Conservation (phyloP, 1,140 invertebrate genomes). For the Globodera rostochiensis region DNA sequence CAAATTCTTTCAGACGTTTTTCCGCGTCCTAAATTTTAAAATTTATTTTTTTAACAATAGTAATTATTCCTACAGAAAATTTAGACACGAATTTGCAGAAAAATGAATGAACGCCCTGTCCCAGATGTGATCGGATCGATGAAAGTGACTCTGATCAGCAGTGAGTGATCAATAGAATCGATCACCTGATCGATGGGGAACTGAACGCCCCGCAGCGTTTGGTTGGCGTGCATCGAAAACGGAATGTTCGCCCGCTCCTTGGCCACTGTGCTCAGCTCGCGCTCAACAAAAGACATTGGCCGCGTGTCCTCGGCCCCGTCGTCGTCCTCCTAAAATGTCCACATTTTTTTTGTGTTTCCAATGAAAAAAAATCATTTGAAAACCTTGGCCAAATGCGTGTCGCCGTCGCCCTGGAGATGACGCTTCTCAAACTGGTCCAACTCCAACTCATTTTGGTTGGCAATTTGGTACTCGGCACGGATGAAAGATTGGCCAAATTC, state of each 20-base stretch:
- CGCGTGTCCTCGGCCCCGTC: slow-evolving; percentile 36
- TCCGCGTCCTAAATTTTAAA: slow-evolving; percentile 70
- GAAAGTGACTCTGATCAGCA: no score
- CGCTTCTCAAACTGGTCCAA: slow-evolving; percentile 55
- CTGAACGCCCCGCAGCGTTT: slow-evolving; percentile 78
- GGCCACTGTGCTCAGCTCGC: slow-evolving; percentile 47
- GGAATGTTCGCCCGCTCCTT: slow-evolving; percentile 47
- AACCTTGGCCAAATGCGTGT: slow-evolving; percentile 6
- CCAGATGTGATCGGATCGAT: no score
- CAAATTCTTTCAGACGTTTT: slow-evolving; percentile 73
- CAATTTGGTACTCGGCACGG: slow-evolving; percentile 87
- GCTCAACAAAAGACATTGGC: slow-evolving; percentile 51
- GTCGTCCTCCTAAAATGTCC: background rate
- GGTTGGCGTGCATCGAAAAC: slow-evolving; percentile 46
- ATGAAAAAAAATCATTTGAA: background rate
- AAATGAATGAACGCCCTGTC: no score
- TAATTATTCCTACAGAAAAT: no score
- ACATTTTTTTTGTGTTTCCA: background rate
- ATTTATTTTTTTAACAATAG: no score
- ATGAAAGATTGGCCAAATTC: slow-evolving; percentile 90
- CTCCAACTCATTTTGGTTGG: slow-evolving; percentile 71
- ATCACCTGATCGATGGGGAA: slow-evolving; percentile 81
- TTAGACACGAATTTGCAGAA: no score
- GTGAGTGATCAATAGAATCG: no score
- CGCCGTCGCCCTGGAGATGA: slow-evolving; percentile 28